Evolutionary conservation across 2,797 vertebrate species (phyloP).

Genomic region (Falco cherrug): DNA sequence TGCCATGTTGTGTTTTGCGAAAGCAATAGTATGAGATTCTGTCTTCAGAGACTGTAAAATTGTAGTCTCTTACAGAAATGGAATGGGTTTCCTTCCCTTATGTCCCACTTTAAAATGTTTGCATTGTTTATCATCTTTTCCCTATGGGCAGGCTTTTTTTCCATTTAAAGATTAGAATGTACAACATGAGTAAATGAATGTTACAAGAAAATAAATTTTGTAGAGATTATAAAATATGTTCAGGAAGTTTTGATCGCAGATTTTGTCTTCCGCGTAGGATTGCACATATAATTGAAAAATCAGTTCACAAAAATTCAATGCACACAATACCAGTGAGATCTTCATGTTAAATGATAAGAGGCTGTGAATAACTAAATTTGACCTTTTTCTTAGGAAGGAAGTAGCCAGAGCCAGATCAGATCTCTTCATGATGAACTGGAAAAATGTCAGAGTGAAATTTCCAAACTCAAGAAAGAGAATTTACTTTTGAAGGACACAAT

Average conservation of each 20-base stretch:
- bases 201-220: neutral
- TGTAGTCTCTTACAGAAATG: neutral
- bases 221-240: neutral
- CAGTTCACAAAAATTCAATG: neutral
- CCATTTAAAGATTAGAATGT: neutral
- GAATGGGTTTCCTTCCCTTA: neutral
- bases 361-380: neutral
- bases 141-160: neutral
- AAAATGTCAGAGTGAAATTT: slow-evolving; percentile 80
- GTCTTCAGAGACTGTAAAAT: neutral
- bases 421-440: slow-evolving; percentile 82
- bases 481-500: slow-evolving; percentile 80
- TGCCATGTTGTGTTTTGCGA: neutral
- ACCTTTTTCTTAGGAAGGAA: slow-evolving; percentile 70
- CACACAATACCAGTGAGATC: neutral
- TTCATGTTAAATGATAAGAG: neutral
- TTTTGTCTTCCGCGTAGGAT: neutral
- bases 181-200: neutral
- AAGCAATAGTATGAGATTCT: neutral
- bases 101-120: neutral
- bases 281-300: neutral
- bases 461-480: slow-evolving; percentile 86
- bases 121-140: neutral
- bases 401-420: slow-evolving; percentile 82
- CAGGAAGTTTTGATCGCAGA: neutral